Percentiles rank a stretch among this genome's conserved stretches.
These are phyloP conservation scores for Pitangus sulphuratus DNA, from an alignment of 2,797 vertebrate genomes.

Conservation along the genomic window DNA sequence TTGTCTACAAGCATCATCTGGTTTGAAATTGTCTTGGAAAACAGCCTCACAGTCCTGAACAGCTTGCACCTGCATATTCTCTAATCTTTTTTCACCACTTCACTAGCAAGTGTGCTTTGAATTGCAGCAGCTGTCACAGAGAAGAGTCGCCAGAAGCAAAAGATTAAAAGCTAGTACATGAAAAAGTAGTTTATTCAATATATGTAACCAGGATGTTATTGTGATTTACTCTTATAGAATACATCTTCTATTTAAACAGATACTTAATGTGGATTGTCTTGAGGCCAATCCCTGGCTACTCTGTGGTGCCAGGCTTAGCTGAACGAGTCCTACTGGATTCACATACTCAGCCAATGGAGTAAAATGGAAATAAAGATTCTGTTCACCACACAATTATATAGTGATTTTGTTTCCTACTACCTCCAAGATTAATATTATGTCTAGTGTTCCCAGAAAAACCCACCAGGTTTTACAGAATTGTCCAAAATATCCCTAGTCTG, in stretches of 20 bases:
- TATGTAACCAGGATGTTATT: rapidly evolving
- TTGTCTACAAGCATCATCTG: background rate
- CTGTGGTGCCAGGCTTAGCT: background rate
- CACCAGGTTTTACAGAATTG: background rate
- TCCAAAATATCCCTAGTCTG: background rate
- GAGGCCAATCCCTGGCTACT: background rate
- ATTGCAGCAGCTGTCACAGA: background rate
- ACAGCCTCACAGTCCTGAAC: background rate
- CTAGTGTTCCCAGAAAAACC: background rate
- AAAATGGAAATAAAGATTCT: background rate
- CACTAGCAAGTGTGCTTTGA: background rate
- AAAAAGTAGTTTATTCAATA: background rate
- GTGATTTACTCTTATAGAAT: background rate
- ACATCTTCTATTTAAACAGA: background rate
- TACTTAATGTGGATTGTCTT: background rate
- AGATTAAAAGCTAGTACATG: background rate
- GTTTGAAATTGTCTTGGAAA: background rate
- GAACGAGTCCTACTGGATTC: background rate
- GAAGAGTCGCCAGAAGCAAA: background rate
- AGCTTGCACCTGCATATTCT: background rate
- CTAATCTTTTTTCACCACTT: background rate
- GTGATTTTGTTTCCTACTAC: background rate
- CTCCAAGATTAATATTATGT: background rate
- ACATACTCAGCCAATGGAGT: background rate
- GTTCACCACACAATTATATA: background rate